Evolutionary conservation across 2,797 vertebrate genomes (phyloP), one percentile per base, ranked within the genome.

Genomic region (Premnoplex brunnescens): DNA sequence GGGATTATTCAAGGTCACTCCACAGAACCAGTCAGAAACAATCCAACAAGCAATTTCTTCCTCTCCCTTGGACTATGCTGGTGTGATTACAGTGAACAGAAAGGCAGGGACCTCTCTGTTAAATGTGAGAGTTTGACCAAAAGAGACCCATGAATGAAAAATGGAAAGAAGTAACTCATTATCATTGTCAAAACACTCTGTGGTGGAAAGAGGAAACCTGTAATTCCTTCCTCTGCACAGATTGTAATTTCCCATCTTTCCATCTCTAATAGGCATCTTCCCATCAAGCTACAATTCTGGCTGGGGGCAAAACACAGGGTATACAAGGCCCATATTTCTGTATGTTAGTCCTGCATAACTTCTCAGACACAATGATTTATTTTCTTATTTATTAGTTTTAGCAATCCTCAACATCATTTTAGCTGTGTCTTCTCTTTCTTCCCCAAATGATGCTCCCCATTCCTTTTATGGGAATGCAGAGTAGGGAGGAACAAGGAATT

Each of bases 11-110:
- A 72, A 54, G 90, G 90, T 92, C 90, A 83, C 36, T 66, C 23
- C 54, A 81, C 54, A 94, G 69, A 86, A 69, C 27, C 23, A 90
- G 64, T 43, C 77, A 96, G 90, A 88, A 97, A 95, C 32, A 48
- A 68, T 39, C 49, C 89, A 89, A 49, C 56, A 64, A 95, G 68
- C 68, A 58, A 46, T 64, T 91, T 86, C 75, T 94, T 85, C 58
- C 62, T 93, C 62, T 72, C 12, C 14, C 39, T 28, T 34, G 27
- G 60, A 66, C 22, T 26, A 14, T 2, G 14, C 44, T 34, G 24
- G 22, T 64, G 21, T 51, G 37, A 73, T 54, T 76, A 63, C n/a
- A 77, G 72, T 1, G 3, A 88, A 69, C 11, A 32, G 54, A 89
- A 69, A 84, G 48, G 58, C 67, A 51, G 0, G 1, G 13, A 39